Percentiles rank a stretch among this genome's conserved stretches.
Evolutionary conservation across 2,888 invertebrate species (phyloP).

Genomic region (Phlogophora meticulosa): DNA sequence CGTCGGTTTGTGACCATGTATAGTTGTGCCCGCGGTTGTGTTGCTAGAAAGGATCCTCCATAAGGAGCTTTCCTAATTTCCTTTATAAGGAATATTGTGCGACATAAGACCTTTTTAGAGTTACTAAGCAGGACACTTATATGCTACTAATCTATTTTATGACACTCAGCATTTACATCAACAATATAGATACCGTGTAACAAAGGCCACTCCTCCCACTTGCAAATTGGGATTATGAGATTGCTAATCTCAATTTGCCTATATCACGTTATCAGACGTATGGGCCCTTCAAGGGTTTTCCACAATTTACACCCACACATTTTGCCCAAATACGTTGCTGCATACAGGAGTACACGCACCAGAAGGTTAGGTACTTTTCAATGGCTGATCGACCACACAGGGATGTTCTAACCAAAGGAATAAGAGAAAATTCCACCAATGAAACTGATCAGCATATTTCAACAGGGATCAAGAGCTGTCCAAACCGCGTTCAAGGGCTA

Average conservation of each 20-base stretch:
- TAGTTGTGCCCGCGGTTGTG: too few species aligned
- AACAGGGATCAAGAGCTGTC: too few species aligned
- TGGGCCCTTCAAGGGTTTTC: conserved; percentile 11
- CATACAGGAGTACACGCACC: too few species aligned
- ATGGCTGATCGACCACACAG: neutral
- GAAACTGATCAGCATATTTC: too few species aligned
- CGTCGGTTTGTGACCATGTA: too few species aligned
- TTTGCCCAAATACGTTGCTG: neutral
- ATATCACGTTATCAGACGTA: conserved; percentile 30
- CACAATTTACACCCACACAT: conserved; percentile 22
- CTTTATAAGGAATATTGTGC: too few species aligned
- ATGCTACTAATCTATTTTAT: neutral
- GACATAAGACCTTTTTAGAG: too few species aligned
- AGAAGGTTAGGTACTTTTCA: neutral
- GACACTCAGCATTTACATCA: neutral
- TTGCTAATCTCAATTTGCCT: conserved; percentile 33
- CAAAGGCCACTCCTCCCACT: conserved; percentile 13
- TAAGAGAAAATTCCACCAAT: too few species aligned
- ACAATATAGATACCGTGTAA: conserved; percentile 1
- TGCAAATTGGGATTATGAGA: conserved; percentile 34
- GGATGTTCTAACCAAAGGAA: too few species aligned
- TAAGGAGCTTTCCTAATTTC: too few species aligned
- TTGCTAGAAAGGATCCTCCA: too few species aligned
- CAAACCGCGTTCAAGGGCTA: too few species aligned
- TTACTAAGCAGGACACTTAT: neutral